Conservation (phyloP, 1,140 invertebrate species). For the Drosophila pectinifera region DNA sequence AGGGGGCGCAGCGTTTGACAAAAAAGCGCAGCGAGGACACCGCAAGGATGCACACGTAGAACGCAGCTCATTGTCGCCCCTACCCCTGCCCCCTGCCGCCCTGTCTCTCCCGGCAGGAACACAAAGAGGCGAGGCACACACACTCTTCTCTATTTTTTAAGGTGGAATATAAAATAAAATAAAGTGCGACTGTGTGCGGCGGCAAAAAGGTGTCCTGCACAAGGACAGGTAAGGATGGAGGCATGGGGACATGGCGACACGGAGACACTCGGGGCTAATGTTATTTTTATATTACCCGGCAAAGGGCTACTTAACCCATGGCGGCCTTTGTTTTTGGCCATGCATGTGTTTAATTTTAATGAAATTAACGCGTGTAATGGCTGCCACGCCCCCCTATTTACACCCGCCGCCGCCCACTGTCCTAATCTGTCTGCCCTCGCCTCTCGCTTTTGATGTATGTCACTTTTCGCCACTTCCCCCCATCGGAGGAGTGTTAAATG, state of each 20-base stretch:
- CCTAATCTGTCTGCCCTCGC: constrained; percentile 49
- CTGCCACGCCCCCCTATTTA: constrained; percentile 52
- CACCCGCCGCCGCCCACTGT: constrained; percentile 19
- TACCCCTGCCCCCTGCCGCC: no score
- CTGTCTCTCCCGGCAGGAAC: constrained; percentile 33
- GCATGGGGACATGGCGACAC: no score
- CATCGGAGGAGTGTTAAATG: constrained; percentile 65
- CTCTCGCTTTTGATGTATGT: constrained; percentile 73
- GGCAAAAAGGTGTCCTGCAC: constrained; percentile 70
- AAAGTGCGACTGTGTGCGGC: constrained; percentile 1
- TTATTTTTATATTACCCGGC: constrained; percentile 79
- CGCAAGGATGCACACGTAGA: constrained; percentile 71
- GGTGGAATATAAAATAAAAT: constrained; percentile 21
- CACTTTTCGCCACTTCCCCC: constrained; percentile 45
- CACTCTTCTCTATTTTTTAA: constrained; percentile 6
- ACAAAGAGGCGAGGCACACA: constrained; percentile 3
- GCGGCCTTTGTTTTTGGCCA: constrained; percentile 74
- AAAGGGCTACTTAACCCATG: constrained; percentile 48
- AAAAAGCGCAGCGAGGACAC: constrained; percentile 64
- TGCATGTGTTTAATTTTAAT: constrained; percentile 84
- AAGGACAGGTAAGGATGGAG: constrained; percentile 52
- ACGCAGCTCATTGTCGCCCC: constrained; percentile 71
- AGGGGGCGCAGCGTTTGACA: constrained; percentile 47
- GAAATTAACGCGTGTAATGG: constrained; percentile 80
- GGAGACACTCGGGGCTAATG: constrained; percentile 45